Evolutionary conservation across 2,888 invertebrate species (phyloP).

Genomic region (Heliconius aoede): DNA sequence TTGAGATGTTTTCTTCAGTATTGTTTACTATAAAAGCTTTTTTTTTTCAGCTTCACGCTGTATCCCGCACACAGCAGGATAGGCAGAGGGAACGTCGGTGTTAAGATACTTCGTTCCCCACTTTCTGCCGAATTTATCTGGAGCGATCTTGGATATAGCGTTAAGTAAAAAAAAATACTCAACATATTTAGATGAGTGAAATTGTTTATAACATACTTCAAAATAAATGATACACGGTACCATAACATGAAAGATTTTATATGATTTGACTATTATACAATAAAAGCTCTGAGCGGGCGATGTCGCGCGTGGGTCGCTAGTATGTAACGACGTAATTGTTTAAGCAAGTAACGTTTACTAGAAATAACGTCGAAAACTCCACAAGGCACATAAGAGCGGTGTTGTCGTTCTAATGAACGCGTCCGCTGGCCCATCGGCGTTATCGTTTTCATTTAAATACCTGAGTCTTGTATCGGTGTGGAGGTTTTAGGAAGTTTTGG

Average conservation of each 20-base stretch:
- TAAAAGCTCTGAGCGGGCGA: background rate
- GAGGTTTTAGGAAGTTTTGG: conserved; percentile 56
- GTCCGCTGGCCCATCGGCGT: conserved; percentile 52
- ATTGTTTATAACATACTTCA: background rate
- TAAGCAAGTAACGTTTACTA: conserved; percentile 13
- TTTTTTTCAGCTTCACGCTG: no score
- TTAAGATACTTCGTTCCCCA: no score
- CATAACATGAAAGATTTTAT: background rate
- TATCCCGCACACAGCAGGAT: no score
- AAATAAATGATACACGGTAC: background rate
- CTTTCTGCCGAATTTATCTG: no score
- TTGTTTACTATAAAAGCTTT: background rate
- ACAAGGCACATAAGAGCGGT: conserved; percentile 25
- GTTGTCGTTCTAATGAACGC: conserved; percentile 40
- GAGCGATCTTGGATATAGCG: background rate
- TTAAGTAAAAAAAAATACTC: background rate
- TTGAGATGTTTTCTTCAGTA: background rate
- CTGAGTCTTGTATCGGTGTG: conserved; percentile 66
- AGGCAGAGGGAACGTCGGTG: no score
- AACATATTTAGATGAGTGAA: background rate
- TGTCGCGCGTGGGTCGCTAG: background rate
- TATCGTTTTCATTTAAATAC: conserved; percentile 81
- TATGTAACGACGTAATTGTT: background rate
- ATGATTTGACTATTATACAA: background rate
- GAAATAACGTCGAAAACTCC: conserved; percentile 16